phyloP scores from a whole-genome alignment of 2,113 vertebrate genomes.

The Gnathonemus longibarbis region DNA sequence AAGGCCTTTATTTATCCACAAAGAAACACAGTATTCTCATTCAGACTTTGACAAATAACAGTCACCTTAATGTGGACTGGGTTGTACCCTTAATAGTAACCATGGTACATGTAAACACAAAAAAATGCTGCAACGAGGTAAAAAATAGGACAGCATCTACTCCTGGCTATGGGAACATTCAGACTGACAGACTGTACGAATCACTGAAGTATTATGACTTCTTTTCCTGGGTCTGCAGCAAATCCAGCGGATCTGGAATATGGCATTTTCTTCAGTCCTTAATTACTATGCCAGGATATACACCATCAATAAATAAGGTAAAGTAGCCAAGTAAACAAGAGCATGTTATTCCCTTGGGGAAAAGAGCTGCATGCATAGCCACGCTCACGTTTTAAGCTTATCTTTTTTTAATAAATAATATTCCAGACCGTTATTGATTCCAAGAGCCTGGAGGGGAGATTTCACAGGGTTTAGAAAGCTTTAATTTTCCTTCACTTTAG shows the following conservation, averaged over 20 bases:
- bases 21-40: background rate
- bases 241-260: background rate
- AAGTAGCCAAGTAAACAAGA: background rate
- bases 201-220: background rate
- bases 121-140: background rate
- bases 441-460: background rate
- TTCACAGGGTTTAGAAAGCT: background rate
- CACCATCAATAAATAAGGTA: background rate
- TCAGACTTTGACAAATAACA: background rate
- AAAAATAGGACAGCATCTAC: background rate
- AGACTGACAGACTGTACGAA: background rate
- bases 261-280: background rate
- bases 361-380: background rate
- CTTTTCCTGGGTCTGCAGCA: background rate
- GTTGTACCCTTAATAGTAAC: background rate
- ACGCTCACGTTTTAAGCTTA: background rate
- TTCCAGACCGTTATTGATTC: background rate
- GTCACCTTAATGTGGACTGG: background rate
- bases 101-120: background rate
- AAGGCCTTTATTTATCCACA: background rate
- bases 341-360: background rate
- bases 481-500: background rate
- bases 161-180: background rate
- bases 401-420: slow-evolving; percentile 2
- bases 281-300: background rate